Evolutionary conservation across 2,888 invertebrate species (phyloP).

Genomic region (Plutella xylostella): DNA sequence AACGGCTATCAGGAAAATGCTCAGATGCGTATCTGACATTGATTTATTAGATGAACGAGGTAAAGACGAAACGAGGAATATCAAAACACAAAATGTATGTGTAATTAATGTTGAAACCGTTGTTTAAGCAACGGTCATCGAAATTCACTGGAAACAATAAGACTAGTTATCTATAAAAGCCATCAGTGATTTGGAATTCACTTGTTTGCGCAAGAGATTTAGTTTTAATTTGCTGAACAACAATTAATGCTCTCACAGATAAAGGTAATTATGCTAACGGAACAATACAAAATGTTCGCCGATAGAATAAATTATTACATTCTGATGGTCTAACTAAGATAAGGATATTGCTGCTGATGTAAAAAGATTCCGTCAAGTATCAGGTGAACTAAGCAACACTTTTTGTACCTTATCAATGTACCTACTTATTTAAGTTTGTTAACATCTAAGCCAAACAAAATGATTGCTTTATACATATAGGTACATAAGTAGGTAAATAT

Average conservation of each 20-base stretch:
- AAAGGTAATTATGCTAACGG: conserved; percentile 8
- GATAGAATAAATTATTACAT: conserved; percentile 4
- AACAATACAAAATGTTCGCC: conserved; percentile 6
- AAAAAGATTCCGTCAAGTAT: too few species aligned
- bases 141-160: conserved; percentile 26
- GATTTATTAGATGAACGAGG: conserved; percentile 3
- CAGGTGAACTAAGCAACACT: too few species aligned
- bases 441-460: too few species aligned
- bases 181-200: conserved; percentile 22
- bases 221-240: conserved; percentile 21
- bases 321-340: background rate
- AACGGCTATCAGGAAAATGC: conserved; percentile 3
- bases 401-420: too few species aligned
- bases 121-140: conserved; percentile 1
- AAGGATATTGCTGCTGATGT: background rate
- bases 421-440: too few species aligned
- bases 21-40: conserved; percentile 8
- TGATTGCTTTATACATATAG: too few species aligned
- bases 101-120: conserved; percentile 4
- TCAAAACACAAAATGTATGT: background rate
- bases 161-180: conserved; percentile 30
- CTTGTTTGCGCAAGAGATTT: conserved; percentile 20
- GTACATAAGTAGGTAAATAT: too few species aligned
- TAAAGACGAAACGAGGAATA: background rate
- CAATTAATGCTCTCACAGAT: conserved; percentile 22